Conservation (phyloP, 2,113 vertebrate genomes). For the Cairina moschata region DNA sequence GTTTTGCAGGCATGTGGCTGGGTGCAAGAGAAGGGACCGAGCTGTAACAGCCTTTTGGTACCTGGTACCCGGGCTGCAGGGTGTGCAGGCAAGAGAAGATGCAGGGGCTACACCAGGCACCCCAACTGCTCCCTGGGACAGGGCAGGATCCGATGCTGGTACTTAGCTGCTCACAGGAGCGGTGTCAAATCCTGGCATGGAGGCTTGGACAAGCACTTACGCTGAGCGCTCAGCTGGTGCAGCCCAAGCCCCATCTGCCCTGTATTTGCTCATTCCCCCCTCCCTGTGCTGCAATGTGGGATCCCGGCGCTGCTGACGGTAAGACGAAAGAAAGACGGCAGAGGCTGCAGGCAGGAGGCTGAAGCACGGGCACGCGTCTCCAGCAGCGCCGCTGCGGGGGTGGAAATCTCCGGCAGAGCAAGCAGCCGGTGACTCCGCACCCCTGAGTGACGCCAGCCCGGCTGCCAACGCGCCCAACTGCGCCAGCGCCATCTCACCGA, state of each 20-base stretch:
- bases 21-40: background rate
- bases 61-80: background rate
- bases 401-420: constrained; percentile 52
- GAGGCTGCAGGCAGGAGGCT: background rate
- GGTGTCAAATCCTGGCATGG: background rate
- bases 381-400: constrained; percentile 39
- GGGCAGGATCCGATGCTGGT: background rate
- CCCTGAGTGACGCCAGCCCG: constrained; percentile 44
- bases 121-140: background rate
- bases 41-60: background rate
- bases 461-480: constrained; percentile 25
- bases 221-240: background rate
- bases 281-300: background rate
- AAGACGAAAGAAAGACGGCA: background rate
- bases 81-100: background rate
- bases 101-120: background rate
- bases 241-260: background rate
- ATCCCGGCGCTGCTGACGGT: background rate
- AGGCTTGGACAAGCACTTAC: background rate
- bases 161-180: background rate
- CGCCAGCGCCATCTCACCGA: background rate
- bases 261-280: background rate
- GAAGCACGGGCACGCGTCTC: background rate
- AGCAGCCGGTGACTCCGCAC: constrained; percentile 41
- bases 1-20: background rate